Percentiles rank a stretch among this genome's conserved stretches.
phyloP scores from a whole-genome alignment of 1,140 invertebrate genomes.

The Caenorhabditis elegans region WBcel235 BX284605.5:7699001-7699500 shows the following conservation, averaged over 20 bases:
- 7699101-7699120: neutral
- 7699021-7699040: neutral
- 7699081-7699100: neutral
- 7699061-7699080: neutral
- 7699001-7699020: too few species aligned
- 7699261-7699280: neutral
- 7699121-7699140: neutral
- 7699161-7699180: neutral
- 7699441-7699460: neutral
- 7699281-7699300: neutral
- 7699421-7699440: too few species aligned
- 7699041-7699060: neutral
- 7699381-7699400: neutral
- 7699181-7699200: neutral
- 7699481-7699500: neutral
- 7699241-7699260: neutral
- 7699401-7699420: neutral
- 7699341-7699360: neutral
- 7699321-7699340: neutral
- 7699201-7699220: neutral
- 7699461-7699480: too few species aligned
- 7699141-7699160: neutral
- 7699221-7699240: neutral
- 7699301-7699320: neutral
- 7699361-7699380: neutral